Conservation (phyloP, 2,888 invertebrate species). For the Hedya salicella region DNA sequence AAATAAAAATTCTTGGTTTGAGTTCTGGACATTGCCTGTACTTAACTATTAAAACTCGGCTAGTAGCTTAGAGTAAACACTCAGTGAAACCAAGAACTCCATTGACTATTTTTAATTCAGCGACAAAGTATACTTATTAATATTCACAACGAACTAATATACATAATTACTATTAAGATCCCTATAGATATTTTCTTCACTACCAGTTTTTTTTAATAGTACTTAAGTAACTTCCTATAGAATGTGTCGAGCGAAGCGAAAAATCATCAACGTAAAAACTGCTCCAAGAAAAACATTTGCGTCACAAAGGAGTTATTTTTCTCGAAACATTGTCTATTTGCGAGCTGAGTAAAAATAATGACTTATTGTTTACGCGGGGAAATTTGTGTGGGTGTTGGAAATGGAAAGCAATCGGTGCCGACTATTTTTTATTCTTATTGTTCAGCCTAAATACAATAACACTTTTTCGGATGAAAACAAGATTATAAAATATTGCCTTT, state of each 20-base stretch:
- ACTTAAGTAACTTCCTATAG: slow-evolving; percentile 15
- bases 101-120: too few species aligned
- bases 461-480: too few species aligned
- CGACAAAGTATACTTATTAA: too few species aligned
- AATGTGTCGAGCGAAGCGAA: slow-evolving; percentile 24
- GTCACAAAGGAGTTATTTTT: slow-evolving; percentile 52
- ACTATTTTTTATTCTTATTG: not conserved
- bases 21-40: too few species aligned
- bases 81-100: too few species aligned
- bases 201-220: slow-evolving; percentile 5
- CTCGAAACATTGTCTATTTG: slow-evolving; percentile 58
- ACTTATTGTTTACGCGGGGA: slow-evolving; percentile 40
- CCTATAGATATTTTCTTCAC: not conserved
- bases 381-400: not conserved
- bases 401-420: not conserved
- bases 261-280: slow-evolving; percentile 34
- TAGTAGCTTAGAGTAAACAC: too few species aligned
- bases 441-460: too few species aligned
- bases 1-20: too few species aligned
- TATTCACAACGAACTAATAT: too few species aligned
- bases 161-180: too few species aligned
- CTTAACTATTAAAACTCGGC: too few species aligned
- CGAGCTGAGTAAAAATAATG: slow-evolving; percentile 51
- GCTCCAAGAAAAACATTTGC: slow-evolving; percentile 46
- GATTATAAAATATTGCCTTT: too few species aligned